These are phyloP conservation scores for Microhierax caerulescens DNA, from an alignment of 2,797 vertebrate species.

Conservation along the genomic window DNA sequence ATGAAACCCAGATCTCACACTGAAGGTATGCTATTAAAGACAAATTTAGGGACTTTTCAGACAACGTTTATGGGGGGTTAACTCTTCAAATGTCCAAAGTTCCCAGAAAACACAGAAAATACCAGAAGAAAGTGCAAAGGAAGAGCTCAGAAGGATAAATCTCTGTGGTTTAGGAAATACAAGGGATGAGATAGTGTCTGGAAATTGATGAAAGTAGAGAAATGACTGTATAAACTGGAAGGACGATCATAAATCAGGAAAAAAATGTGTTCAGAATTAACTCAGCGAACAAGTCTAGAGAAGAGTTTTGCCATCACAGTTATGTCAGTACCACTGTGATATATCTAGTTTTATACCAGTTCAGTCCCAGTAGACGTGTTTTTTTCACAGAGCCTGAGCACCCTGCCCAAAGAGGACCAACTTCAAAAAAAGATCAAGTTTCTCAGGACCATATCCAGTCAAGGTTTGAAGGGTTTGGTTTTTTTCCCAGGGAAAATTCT, in stretches of 20 bases:
- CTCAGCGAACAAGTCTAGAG: background rate
- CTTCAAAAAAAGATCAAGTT: background rate
- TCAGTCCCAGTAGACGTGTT: background rate
- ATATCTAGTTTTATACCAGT: background rate
- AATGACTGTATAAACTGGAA: background rate
- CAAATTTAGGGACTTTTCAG: background rate
- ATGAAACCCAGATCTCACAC: background rate
- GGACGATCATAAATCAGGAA: conserved; percentile 6
- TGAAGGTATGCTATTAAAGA: background rate
- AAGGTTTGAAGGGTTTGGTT: background rate
- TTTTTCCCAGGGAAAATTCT: background rate
- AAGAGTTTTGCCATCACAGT: background rate
- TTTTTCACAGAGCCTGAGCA: background rate
- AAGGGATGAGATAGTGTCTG: background rate
- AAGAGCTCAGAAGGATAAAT: background rate
- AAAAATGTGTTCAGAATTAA: conserved; percentile 4
- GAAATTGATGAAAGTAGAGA: background rate
- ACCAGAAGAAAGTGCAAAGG: background rate
- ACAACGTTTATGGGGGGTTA: background rate
- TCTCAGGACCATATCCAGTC: background rate
- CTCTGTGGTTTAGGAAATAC: background rate
- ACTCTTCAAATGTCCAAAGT: background rate
- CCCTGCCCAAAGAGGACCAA: background rate
- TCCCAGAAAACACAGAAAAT: background rate
- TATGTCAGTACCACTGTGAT: background rate